Evolutionary conservation across 2,113 vertebrate species (phyloP).

Genomic region (Chlorodrepanis virens): DNA sequence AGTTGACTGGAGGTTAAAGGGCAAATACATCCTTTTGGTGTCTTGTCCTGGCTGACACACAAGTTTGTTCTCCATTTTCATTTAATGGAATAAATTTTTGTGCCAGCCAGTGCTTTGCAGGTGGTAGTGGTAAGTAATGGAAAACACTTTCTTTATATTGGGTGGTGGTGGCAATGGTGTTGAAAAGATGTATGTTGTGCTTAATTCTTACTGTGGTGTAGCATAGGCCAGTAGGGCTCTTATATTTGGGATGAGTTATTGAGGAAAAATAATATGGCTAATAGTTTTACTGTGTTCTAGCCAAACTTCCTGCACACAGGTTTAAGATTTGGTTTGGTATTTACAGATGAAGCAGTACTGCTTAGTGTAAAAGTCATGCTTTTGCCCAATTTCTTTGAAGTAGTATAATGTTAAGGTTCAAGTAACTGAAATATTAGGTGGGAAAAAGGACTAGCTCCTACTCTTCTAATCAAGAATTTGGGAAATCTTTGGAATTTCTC

Average conservation of each 20-base stretch:
- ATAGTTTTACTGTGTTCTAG: neutral
- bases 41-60: slow-evolving; percentile 73
- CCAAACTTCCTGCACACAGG: neutral
- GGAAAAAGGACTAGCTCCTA: neutral
- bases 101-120: slow-evolving; percentile 67
- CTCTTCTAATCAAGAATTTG: neutral
- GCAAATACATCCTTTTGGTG: slow-evolving; percentile 82
- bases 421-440: neutral
- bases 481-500: neutral
- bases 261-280: neutral
- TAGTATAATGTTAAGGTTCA: neutral
- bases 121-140: slow-evolving; percentile 67
- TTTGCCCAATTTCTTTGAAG: neutral
- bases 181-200: neutral
- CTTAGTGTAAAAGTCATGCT: neutral
- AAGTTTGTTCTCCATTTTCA: slow-evolving; percentile 63
- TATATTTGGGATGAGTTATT: neutral
- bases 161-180: neutral
- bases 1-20: slow-evolving; percentile 77
- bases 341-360: neutral
- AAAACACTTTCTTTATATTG: neutral
- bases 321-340: neutral
- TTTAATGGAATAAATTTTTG: slow-evolving; percentile 69
- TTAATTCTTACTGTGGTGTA: neutral
- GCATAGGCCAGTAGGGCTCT: neutral